phyloP scores from a whole-genome alignment of 2,888 invertebrate genomes.

The Thymelicus acteon region DNA sequence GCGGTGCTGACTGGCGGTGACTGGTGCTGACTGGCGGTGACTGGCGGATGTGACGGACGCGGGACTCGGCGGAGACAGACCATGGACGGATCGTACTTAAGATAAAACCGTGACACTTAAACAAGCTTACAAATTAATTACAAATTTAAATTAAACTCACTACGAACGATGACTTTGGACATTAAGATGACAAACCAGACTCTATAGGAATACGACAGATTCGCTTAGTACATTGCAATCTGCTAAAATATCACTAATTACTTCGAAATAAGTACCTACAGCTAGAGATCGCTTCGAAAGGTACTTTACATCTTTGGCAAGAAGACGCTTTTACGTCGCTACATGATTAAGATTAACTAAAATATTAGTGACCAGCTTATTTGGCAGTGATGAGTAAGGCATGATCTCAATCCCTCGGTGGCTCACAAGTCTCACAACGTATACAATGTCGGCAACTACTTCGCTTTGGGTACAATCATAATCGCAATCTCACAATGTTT shows the following conservation, averaged over 20 bases:
- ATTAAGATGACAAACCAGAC: conserved; percentile 10
- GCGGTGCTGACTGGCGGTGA: conserved; percentile 2
- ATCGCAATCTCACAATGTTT: background rate
- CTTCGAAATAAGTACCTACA: conserved; percentile 18
- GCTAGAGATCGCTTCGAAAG: conserved; percentile 23
- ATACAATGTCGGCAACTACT: conserved; percentile 9
- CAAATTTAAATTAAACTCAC: conserved; percentile 31
- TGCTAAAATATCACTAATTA: conserved; percentile 30
- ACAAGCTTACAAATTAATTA: conserved; percentile 37
- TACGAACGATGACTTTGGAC: conserved; percentile 28
- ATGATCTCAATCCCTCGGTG: conserved; percentile 18
- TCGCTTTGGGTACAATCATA: background rate
- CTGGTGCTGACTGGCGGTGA: conserved; percentile 26
- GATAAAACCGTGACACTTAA: conserved; percentile 47
- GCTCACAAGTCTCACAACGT: conserved; percentile 4
- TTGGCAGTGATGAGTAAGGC: conserved; percentile 30
- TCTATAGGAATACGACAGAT: conserved; percentile 22
- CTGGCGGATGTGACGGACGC: conserved; percentile 36
- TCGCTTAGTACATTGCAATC: conserved; percentile 28
- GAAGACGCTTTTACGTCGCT: conserved; percentile 18
- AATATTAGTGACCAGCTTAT: conserved; percentile 20
- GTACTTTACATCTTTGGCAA: conserved; percentile 25
- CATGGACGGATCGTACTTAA: conserved; percentile 72
- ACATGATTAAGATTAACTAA: conserved; percentile 25
- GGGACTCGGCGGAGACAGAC: conserved; percentile 48